phyloP scores from a whole-genome alignment of 2,888 invertebrate genomes.

The Acanthococcus lagerstroemiae region DNA sequence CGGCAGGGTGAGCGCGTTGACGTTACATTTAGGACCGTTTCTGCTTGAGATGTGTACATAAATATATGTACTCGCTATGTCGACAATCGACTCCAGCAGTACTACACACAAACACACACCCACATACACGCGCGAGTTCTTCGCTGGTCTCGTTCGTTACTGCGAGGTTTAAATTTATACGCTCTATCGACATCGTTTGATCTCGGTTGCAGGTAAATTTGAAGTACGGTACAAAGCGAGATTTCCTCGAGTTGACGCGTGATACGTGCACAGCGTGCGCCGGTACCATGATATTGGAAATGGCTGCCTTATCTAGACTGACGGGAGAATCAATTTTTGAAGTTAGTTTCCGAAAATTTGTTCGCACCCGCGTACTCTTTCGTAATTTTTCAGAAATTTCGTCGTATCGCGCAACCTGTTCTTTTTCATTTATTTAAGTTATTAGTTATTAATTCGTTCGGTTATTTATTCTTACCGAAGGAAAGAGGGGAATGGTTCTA shows the following conservation, averaged over 20 bases:
- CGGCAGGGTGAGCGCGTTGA: slow-evolving; percentile 70
- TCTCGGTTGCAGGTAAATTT: slow-evolving; percentile 56
- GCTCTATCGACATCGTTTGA: background rate
- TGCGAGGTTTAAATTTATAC: too few relatives aligned
- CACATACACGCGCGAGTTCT: too few relatives aligned
- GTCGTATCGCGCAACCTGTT: slow-evolving; percentile 3
- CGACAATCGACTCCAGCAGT: too few relatives aligned
- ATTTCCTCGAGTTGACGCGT: slow-evolving; percentile 59
- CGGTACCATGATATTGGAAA: slow-evolving; percentile 94
- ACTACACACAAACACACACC: too few relatives aligned
- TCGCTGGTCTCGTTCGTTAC: too few relatives aligned
- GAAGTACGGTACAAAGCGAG: slow-evolving; percentile 67
- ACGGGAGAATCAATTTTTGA: slow-evolving; percentile 88
- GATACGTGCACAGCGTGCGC: slow-evolving; percentile 98
- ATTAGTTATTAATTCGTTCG: too few relatives aligned
- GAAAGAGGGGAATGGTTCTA: too few relatives aligned
- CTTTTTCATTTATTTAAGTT: too few relatives aligned
- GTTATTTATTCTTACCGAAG: too few relatives aligned
- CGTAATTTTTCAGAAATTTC: background rate
- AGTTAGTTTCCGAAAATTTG: slow-evolving; percentile 42
- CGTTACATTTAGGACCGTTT: too few relatives aligned
- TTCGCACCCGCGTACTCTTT: background rate
- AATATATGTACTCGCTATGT: too few relatives aligned
- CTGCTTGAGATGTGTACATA: too few relatives aligned
- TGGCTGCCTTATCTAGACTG: slow-evolving; percentile 87